Base-by-base conservation (phyloP, 1,140 invertebrate genomes). In the Drosophila burlai region DNA sequence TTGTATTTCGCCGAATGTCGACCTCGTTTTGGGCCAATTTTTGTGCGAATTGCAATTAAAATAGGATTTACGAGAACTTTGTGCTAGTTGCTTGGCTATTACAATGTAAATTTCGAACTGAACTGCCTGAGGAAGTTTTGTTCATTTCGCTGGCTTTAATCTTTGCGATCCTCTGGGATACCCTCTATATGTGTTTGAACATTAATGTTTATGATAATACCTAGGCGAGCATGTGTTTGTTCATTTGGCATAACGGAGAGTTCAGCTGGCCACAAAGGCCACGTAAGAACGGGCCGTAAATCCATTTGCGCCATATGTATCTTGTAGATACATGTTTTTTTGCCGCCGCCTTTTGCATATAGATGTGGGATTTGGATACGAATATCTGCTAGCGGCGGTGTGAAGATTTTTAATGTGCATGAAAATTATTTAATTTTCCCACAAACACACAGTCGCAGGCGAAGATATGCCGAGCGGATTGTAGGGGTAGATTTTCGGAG, bases 371-470 rank as follows among this genome's bases (percentile, higher is more conserved):
- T 40, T 55, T 69, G 52, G 52, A 58, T 67, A 46, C 49, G 77
- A 55, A 47, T 42, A 67, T 55, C 66, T 57, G 63, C 46, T 55
- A 68, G 76, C n/a, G 29, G 77, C 78, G 81, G 82, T 89, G 83
- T 89, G 84, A 87, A 84, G 80, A 68, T 73, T 85, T 90, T 89
- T 85, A 89, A 91, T 90, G 85, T 85, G 86, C 81, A 85, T 71
- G 85, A 85, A 85, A 90, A 90, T 90, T 90, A 90, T 90, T 90
- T 85, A 90, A 90, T 90, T 90, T 90, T 85, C 85, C 68, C 84
- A 83, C 80, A 78, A 61, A 74, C 59, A 50, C 43, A 72, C 49
- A 63, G 34, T 16, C 49, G 49, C 29, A 50, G 40, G 57, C 13
- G 18, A 47, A 74, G 38, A 42, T 72, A 47, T 73, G 69, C 42